These are phyloP conservation scores for Kradibia gibbosae DNA, from an alignment of 1,140 invertebrate species.

Conservation along the genomic window DNA sequence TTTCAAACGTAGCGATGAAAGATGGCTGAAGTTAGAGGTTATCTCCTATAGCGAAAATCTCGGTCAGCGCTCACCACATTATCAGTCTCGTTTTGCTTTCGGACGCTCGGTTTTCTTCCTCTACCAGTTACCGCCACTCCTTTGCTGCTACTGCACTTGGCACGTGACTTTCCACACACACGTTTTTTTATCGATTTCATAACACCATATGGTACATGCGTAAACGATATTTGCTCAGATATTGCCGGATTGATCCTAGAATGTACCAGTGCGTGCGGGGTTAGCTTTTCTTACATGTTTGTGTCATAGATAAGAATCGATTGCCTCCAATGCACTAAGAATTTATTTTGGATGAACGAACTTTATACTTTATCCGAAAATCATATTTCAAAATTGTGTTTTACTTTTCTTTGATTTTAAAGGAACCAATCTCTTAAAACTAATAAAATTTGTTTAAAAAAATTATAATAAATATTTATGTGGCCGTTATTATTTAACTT, in stretches of 20 bases:
- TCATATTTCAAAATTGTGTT: no score
- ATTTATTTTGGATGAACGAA: no score
- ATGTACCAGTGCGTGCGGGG: neutral
- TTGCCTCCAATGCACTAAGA: no score
- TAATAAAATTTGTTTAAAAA: no score
- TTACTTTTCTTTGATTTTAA: no score
- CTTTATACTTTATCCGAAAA: no score
- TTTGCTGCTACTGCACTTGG: neutral
- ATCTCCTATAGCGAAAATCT: neutral
- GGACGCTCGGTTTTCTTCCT: neutral
- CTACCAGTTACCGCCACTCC: constrained; percentile 15
- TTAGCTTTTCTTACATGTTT: no score
- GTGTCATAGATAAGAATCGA: no score
- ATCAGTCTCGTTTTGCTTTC: neutral
- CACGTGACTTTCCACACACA: constrained; percentile 30
- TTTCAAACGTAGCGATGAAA: neutral
- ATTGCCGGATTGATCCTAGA: neutral
- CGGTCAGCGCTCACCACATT: constrained; percentile 21
- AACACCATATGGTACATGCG: constrained; percentile 11
- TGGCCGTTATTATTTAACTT: no score
- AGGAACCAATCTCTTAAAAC: no score
- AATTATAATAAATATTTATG: no score
- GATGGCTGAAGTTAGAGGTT: neutral
- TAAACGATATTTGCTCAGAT: neutral
- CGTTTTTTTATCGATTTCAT: constrained; percentile 43